These are phyloP conservation scores for Brevimyrus niger DNA, from an alignment of 2,113 vertebrate species.

Conservation along the genomic window DNA sequence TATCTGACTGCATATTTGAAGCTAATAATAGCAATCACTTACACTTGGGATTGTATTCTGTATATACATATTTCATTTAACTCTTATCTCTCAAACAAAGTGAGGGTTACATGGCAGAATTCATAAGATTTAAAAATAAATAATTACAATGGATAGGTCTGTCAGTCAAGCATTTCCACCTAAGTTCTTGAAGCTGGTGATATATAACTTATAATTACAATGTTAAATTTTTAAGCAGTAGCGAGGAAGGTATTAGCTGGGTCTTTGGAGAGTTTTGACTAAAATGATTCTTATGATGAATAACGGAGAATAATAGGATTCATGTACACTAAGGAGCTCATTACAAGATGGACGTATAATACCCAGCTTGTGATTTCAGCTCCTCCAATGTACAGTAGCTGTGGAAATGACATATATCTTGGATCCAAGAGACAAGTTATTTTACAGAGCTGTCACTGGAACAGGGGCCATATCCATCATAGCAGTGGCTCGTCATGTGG, in stretches of 20 bases:
- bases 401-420: not conserved
- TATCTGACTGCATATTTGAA: conserved; percentile 23
- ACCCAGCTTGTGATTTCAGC: not conserved
- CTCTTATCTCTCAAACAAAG: not conserved
- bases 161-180: not conserved
- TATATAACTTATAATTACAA: not conserved
- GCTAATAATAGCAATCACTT: conserved; percentile 17
- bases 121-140: not conserved
- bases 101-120: not conserved
- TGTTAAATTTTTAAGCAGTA: not conserved
- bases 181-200: not conserved
- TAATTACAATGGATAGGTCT: not conserved
- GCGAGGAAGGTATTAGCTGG: not conserved
- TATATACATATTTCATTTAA: not conserved
- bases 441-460: not conserved
- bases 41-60: not conserved
- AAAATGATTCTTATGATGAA: not conserved
- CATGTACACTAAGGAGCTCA: not conserved
- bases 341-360: not conserved
- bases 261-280: conserved; percentile 2
- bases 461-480: not conserved
- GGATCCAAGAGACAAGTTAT: not conserved
- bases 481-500: not conserved
- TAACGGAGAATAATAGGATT: not conserved
- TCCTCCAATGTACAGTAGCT: not conserved